Evolutionary conservation across 2,797 vertebrate genomes (phyloP), one percentile per base, ranked within the genome.

Genomic region (Oreortyx pictus): DNA sequence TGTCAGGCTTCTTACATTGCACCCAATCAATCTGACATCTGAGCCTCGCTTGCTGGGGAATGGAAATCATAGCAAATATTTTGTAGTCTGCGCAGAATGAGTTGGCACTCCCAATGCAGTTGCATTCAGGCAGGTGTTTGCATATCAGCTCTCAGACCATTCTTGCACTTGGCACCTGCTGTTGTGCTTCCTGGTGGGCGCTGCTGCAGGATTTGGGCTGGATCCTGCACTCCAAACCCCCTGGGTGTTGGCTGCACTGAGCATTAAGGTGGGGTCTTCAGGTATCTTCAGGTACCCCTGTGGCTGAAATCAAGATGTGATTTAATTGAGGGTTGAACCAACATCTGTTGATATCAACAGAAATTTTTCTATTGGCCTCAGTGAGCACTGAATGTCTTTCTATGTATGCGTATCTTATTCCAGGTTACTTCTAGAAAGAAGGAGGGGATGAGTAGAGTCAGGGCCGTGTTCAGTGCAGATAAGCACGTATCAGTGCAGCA

Each of bases 11-110:
- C 77, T 83, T 72, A 44, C 41, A 6, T 16, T 39, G 77, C 85
- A 93, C 77, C 82, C 81, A 86, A 52, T 90, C 77, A 70, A 49
- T 76, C 41, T 71, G 88, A 91, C 52, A 64, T 76, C 85, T 68
- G 81, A 86, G 78, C 73, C 39, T 91, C 27, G 1, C 59, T 75
- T 39, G 64, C 33, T 86, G 73, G 31, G 49, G 35, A 89, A 68
- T 54, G 73, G 81, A 88, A 91, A 80, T 54, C 73, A 41, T 9
- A 56, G 85, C 68, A 76, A 86, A 86, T 82, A 76, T 78, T 88
- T 57, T 43, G 73, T 57, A 79, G 68, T 35, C 81, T 75, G 43
- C 72, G 64, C 44, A 76, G 41, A 72, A 86, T 4, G 65, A 80
- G 85, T 72, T 80, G 68, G 81, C 5, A 59, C 61, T 20, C 44